These are phyloP conservation scores for Triops cancriformis DNA, from an alignment of 1,140 invertebrate genomes.

Conservation along the genomic window DNA sequence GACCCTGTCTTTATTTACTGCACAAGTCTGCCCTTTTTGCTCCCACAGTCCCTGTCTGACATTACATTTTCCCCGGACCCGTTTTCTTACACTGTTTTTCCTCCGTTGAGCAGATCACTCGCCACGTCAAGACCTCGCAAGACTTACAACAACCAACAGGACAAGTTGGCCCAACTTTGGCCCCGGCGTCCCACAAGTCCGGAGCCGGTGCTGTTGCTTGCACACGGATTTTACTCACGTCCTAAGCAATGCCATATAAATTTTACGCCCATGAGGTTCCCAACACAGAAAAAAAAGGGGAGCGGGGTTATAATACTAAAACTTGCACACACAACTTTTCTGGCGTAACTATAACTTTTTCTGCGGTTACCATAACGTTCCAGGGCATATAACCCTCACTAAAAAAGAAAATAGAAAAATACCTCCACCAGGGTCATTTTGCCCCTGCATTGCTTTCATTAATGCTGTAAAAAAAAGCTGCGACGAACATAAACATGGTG, in stretches of 20 bases:
- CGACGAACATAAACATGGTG: no score
- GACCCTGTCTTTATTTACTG: not conserved
- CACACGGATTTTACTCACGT: not conserved
- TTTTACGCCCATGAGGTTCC: slow-evolving; percentile 2
- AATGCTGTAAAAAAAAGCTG: not conserved
- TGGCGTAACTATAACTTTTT: not conserved
- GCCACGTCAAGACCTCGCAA: not conserved
- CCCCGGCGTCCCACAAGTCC: not conserved
- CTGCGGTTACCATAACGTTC: not conserved
- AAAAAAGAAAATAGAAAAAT: no score
- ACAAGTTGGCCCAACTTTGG: not conserved
- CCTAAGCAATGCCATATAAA: slow-evolving; percentile 10
- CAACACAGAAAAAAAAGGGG: not conserved
- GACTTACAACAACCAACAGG: slow-evolving; percentile 1
- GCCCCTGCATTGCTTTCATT: no score
- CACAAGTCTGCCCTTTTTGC: not conserved
- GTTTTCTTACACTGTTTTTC: no score
- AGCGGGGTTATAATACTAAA: not conserved
- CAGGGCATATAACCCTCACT: not conserved
- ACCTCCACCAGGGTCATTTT: no score
- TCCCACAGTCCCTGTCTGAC: not conserved
- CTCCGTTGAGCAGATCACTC: not conserved
- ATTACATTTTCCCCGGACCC: no score
- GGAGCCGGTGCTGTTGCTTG: not conserved
- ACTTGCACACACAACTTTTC: not conserved